These are phyloP conservation scores for Sipha flava DNA, from an alignment of 1,140 invertebrate species.

Conservation along the genomic window DNA sequence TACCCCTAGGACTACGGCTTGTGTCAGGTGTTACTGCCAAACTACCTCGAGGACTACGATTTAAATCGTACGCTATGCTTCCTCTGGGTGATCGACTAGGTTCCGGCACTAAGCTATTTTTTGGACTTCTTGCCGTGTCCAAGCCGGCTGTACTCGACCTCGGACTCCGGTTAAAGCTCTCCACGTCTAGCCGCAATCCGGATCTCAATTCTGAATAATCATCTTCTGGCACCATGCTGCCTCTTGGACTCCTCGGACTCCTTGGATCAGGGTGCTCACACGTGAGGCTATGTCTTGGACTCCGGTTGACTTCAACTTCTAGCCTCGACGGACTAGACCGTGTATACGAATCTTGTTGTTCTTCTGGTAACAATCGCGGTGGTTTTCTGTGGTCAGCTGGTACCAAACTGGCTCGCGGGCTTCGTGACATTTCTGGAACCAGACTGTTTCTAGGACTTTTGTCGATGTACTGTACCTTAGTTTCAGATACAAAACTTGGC, in stretches of 20 bases:
- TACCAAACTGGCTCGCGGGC: slow-evolving; percentile 54
- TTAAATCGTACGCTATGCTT: slow-evolving; percentile 23
- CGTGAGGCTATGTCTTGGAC: slow-evolving; percentile 49
- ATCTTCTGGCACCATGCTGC: slow-evolving; percentile 47
- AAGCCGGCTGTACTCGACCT: slow-evolving; percentile 35
- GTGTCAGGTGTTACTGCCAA: slow-evolving; percentile 35
- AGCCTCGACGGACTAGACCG: neutral
- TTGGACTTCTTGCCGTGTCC: slow-evolving; percentile 48
- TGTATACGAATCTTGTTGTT: neutral
- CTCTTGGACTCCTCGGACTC: slow-evolving; percentile 44
- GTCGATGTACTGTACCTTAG: slow-evolving; percentile 20
- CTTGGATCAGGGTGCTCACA: slow-evolving; percentile 40
- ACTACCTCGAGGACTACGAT: slow-evolving; percentile 38
- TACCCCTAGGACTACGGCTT: slow-evolving; percentile 46
- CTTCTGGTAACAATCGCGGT: slow-evolving; percentile 1
- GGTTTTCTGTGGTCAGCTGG: slow-evolving; percentile 41
- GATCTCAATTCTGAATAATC: slow-evolving; percentile 44
- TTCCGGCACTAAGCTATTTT: slow-evolving; percentile 52
- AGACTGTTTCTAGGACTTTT: slow-evolving; percentile 57
- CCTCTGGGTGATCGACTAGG: slow-evolving; percentile 38
- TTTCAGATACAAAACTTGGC: slow-evolving; percentile 21
- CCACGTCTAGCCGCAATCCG: slow-evolving; percentile 43
- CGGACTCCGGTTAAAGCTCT: slow-evolving; percentile 37
- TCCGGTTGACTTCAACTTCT: neutral
- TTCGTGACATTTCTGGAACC: slow-evolving; percentile 48